Base-by-base conservation (phyloP, 2,113 vertebrate species). In the Megaceryle maxima region DNA sequence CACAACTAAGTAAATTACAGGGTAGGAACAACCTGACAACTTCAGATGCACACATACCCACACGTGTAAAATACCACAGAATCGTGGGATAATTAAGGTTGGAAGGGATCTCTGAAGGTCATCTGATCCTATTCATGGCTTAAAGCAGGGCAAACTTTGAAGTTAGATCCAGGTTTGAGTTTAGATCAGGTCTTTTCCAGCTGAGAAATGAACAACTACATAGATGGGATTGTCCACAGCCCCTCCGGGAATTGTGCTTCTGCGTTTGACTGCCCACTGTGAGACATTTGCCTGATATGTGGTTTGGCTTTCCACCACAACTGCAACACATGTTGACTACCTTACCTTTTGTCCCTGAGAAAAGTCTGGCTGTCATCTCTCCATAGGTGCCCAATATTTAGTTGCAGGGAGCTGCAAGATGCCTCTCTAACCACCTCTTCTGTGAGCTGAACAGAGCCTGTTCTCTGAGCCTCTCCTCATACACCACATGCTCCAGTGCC, bases 401-500 rank as follows among this genome's bases (percentile, higher is more conserved):
- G 19, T 31, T 55, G 5, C 24, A 46, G 24, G 46, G n/a, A 55
- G 29, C 28, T 56, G 20, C 33, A 16, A 87, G 17, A 50, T 53
- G 60, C 44, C 39, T 2, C n/a, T 16, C 41, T 53, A 60, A 24
- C 8, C 4, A 28, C 29, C 39, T 41, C 39, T 41, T 55, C n/a
- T 19, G 13, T 3, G 3, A 16, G 17, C n/a, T 67, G n/a, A 67
- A 39, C 60, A 86, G 33, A 21, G 7, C 13, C 16, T 39, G 20
- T 46, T 74, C 28, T n/a, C 67, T 53, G 22, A 79, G 33, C 31
- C 1, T 37, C 43, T 33, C 50, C 66, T 59, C 50, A 16, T 16
- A 33, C 0, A 0, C 13, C 2, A 1, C 1, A 8, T 57, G 9
- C 33, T 59, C 51, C 22, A 66, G 51, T 4, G 26, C 37, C 33